Conservation (phyloP, 2,113 vertebrate genomes). For the Sterrhoptilus dennistouni region DNA sequence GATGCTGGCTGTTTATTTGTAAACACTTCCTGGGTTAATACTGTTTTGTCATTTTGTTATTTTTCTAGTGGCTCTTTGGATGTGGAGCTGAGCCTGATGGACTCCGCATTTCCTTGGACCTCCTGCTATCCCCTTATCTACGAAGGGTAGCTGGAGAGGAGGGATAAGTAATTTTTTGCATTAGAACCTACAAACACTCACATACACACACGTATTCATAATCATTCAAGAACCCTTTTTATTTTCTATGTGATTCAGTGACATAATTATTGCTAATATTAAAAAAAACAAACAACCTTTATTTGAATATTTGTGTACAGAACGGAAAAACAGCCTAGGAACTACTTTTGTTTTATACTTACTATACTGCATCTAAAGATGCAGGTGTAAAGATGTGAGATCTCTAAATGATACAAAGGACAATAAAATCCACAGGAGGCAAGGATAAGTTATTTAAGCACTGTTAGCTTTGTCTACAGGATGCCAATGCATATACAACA, state of each 20-base stretch:
- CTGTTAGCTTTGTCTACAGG: neutral
- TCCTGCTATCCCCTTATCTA: neutral
- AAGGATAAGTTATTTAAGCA: neutral
- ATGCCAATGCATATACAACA: neutral
- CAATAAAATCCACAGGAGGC: neutral
- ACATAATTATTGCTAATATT: neutral
- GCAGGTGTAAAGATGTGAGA: neutral
- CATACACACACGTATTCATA: neutral
- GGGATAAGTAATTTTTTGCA: neutral
- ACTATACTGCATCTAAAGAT: neutral
- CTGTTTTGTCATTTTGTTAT: neutral
- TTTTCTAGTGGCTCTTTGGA: neutral
- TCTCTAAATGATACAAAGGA: neutral
- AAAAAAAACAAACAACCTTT: too few relatives aligned
- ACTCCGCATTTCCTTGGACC: neutral
- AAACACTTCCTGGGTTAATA: neutral
- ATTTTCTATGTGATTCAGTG: neutral
- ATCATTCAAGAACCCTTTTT: neutral
- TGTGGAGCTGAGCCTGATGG: neutral
- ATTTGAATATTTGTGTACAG: neutral
- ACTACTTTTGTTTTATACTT: neutral
- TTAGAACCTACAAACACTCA: neutral
- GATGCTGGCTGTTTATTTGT: neutral
- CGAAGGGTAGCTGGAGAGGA: neutral
- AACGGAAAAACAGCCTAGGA: neutral